Evolutionary conservation across 2,888 invertebrate genomes (phyloP), one percentile per base, ranked within the genome.

Genomic region (Actias luna): DNA sequence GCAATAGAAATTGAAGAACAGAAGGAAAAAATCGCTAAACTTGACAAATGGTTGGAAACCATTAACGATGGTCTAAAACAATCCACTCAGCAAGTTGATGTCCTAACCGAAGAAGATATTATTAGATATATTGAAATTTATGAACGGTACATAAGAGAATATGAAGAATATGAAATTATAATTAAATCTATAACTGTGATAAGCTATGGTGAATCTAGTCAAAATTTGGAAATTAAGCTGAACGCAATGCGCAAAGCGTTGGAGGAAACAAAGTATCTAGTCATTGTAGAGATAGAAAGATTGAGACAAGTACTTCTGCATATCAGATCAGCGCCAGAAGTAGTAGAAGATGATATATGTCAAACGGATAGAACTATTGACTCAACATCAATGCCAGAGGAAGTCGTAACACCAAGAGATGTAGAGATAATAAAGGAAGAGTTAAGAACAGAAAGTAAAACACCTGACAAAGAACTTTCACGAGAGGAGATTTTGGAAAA

Each of bases 341-440:
- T 84, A 7, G 77, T 76, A 7, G 93, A 94, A 59, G 92, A 92
- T 8, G 92, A 92, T 67, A 78, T 89, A 63, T 93, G 94, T 29
- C 88, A 93, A 73, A 94, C 94, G 39, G 94, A 94, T 72, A 89
- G 93, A 68, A 95, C 95, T 7, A 93, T 96, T 58, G 95, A 95
- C 82, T 95, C 95, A 0, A 93, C 94, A 58, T 95, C 95, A 62
- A 95, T 96, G 94, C 95, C 95, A 1, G 95, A 95, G 80, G 95
- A 96, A 84, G 93, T 95, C 74, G 92, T 93, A 25, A 83, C 86
- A 33, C 87, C 88, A 14, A 83, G 83, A 73, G 82, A 84, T 67
- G 70, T 66, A 27, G 78, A 80, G 64, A 68, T 76, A 35, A 68
- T 75, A 2, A 73, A 79, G 67, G 75, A 74, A 65, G 73, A 71